phyloP scores from a whole-genome alignment of 2,797 vertebrate species.

The Chloroceryle inda region DNA sequence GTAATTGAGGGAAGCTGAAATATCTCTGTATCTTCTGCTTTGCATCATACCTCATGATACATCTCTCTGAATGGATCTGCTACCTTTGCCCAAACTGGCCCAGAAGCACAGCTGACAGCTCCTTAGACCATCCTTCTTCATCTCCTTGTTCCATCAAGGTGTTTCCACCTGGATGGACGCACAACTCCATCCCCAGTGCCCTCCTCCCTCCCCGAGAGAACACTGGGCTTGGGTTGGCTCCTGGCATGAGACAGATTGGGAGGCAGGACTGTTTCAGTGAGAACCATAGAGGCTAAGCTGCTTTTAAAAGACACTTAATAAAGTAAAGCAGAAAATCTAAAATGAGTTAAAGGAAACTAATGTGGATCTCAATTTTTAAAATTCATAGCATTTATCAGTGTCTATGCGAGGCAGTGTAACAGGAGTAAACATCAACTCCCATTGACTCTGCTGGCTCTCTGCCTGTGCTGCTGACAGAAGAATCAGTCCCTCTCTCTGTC shows the following conservation, averaged over 20 bases:
- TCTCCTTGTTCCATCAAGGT: background rate
- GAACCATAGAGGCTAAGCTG: background rate
- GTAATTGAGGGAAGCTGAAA: background rate
- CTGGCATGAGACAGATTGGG: fast-evolving
- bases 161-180: background rate
- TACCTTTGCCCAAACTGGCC: background rate
- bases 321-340: slow-evolving; percentile 65
- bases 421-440: slow-evolving; percentile 52
- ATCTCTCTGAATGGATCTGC: background rate
- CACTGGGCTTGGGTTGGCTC: background rate
- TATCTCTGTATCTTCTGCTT: background rate
- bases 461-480: background rate
- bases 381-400: slow-evolving; percentile 71
- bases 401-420: background rate
- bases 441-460: background rate
- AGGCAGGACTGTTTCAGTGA: background rate
- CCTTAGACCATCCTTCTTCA: background rate
- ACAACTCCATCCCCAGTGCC: background rate
- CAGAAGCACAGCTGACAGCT: fast-evolving
- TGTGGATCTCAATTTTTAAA: slow-evolving; percentile 62
- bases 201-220: background rate
- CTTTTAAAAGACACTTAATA: slow-evolving; percentile 71
- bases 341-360: slow-evolving; percentile 59
- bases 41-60: background rate
- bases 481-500: background rate